Conservation (phyloP, 2,888 invertebrate genomes). For the Caenorhabditis sp. region DNA sequence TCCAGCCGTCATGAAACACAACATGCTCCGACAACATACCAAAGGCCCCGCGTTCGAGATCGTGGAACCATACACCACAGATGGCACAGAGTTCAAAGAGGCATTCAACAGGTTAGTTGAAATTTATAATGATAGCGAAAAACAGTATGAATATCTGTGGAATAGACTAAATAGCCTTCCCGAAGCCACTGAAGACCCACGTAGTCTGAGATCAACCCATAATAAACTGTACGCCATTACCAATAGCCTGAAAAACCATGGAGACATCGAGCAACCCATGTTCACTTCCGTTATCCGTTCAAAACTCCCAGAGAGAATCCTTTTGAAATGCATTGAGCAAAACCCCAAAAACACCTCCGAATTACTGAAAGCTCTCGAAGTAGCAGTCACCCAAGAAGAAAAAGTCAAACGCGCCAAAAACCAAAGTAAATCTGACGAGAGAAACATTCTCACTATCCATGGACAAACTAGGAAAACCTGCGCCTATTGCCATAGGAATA, state of each 20-base stretch:
- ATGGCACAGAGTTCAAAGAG: neutral
- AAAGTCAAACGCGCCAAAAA: neutral
- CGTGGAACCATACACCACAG: neutral
- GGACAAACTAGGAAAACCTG: neutral
- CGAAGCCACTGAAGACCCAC: neutral
- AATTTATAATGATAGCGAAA: neutral
- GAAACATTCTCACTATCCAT: neutral
- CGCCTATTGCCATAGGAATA: neutral
- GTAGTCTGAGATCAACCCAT: neutral
- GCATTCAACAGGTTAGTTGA: neutral
- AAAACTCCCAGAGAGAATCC: constrained; percentile 1
- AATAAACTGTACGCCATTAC: neutral
- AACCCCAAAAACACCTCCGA: neutral
- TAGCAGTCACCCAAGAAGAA: neutral
- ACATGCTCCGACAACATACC: neutral
- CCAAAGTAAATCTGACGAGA: neutral
- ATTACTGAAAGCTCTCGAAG: neutral
- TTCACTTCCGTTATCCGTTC: neutral
- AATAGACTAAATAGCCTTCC: neutral
- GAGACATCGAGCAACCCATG: neutral
- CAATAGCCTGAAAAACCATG: neutral
- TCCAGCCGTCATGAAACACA: neutral
- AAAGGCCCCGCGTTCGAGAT: neutral
- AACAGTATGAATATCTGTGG: constrained; percentile 1
- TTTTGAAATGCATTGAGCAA: neutral